Evolutionary conservation across 2,113 vertebrate species (phyloP).

Genomic region (Polypterus senegalus): DNA sequence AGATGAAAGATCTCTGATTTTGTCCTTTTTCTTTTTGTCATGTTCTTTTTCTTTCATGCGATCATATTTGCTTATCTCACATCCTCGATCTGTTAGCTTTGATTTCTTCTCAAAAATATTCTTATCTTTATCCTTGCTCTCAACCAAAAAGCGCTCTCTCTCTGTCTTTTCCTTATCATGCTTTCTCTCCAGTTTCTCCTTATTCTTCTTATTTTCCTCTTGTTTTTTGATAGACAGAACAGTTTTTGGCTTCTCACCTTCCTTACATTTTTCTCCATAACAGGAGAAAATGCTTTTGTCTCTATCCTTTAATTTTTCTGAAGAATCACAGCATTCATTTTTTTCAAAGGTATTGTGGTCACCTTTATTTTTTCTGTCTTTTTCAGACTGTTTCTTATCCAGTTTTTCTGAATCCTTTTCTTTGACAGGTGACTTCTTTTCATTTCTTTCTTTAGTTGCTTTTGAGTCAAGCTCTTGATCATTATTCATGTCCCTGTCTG

Average conservation of each 20-base stretch:
- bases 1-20: constrained; percentile 52
- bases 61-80: constrained; percentile 67
- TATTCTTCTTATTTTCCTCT: constrained; percentile 77
- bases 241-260: constrained; percentile 73
- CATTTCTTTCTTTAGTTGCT: constrained; percentile 66
- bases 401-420: constrained; percentile 73
- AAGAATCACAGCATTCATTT: constrained; percentile 58
- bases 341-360: constrained; percentile 70
- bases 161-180: constrained; percentile 72
- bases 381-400: constrained; percentile 75
- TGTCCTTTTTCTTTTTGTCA: constrained; percentile 72
- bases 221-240: constrained; percentile 52
- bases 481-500: constrained; percentile 54
- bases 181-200: constrained; percentile 77
- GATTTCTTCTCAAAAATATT: constrained; percentile 60
- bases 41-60: constrained; percentile 58
- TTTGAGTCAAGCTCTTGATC: constrained; percentile 63
- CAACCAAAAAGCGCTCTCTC: constrained; percentile 57
- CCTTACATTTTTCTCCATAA: constrained; percentile 73
- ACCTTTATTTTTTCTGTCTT: constrained; percentile 75
- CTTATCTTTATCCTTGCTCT: constrained; percentile 72
- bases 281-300: constrained; percentile 36
- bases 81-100: constrained; percentile 64
- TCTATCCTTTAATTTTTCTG: constrained; percentile 71
- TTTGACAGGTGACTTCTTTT: constrained; percentile 63